These are phyloP conservation scores for Arnoldichthys spilopterus DNA, from an alignment of 2,797 vertebrate genomes.

Conservation along the genomic window DNA sequence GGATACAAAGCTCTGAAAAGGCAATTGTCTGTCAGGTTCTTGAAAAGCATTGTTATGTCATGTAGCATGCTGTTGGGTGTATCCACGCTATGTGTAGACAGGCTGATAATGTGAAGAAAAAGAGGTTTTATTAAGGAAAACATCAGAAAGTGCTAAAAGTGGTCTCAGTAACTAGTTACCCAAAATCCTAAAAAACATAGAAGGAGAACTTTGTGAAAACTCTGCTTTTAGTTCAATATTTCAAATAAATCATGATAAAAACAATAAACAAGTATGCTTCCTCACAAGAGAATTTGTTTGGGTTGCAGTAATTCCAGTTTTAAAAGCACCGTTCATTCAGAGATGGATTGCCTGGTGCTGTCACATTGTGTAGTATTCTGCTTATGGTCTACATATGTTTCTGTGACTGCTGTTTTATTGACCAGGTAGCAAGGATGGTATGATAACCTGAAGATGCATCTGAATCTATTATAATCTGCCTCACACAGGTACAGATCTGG, in stretches of 20 bases:
- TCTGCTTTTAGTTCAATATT: too few species aligned
- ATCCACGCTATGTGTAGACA: slow-evolving; percentile 14
- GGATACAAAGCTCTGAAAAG: slow-evolving; percentile 57
- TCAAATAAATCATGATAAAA: not conserved
- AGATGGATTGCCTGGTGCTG: too few species aligned
- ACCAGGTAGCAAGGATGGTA: not conserved
- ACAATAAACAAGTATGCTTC: too few species aligned
- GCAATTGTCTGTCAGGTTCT: slow-evolving; percentile 49
- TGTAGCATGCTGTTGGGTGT: slow-evolving; percentile 24
- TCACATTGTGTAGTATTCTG: not conserved
- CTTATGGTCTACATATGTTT: not conserved
- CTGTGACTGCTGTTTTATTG: not conserved
- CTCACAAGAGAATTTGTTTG: too few species aligned
- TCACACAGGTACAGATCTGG: too few species aligned
- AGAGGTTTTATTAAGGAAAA: slow-evolving; percentile 24
- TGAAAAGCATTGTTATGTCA: slow-evolving; percentile 45
- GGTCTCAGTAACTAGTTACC: not conserved
- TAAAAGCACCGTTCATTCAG: too few species aligned
- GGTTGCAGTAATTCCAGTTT: too few species aligned
- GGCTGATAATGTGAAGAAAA: slow-evolving; percentile 13
- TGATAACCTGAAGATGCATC: not conserved
- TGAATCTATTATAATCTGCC: not conserved
- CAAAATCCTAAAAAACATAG: not conserved
- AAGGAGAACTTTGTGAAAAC: too few species aligned
- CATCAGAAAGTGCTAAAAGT: not conserved